Percentiles rank a stretch among this genome's conserved stretches.
Evolutionary conservation across 2,888 invertebrate genomes (phyloP).

Genomic region (Eupithecia dodoneata): DNA sequence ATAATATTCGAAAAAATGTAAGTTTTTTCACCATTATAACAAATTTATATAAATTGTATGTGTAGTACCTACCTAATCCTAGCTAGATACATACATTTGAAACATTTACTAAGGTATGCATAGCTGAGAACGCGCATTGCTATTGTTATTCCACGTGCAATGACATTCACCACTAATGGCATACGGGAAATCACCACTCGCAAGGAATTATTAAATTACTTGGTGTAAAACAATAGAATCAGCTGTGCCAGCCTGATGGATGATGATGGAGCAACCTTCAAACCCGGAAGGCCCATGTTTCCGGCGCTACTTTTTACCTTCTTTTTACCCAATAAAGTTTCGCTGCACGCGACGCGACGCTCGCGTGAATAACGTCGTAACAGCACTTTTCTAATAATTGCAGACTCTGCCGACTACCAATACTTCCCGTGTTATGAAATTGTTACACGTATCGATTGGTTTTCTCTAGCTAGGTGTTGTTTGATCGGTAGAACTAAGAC

Average conservation of each 20-base stretch:
- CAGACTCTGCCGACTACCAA: conserved; percentile 39
- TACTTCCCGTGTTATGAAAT: conserved; percentile 52
- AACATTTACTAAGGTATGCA: background rate
- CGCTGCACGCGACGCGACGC: conserved; percentile 38
- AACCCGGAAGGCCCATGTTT: conserved; percentile 37
- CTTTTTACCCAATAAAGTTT: conserved; percentile 32
- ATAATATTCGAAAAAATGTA: no score
- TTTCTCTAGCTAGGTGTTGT: conserved; percentile 17
- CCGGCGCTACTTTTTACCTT: conserved; percentile 36
- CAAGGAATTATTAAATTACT: background rate
- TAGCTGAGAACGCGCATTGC: background rate
- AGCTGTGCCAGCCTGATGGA: conserved; percentile 12
- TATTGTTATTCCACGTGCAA: background rate
- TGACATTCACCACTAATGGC: conserved; percentile 2
- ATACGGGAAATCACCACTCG: conserved; percentile 1
- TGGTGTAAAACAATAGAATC: background rate
- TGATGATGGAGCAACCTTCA: conserved; percentile 25
- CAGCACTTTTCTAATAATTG: conserved; percentile 55
- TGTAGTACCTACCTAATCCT: no score
- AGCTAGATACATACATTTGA: no score
- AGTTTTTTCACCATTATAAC: no score
- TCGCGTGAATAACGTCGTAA: conserved; percentile 46
- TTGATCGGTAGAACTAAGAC: conserved; percentile 10
- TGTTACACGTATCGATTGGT: conserved; percentile 41
- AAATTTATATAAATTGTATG: no score